Conservation (phyloP, 2,888 invertebrate genomes). For the Aromia moschata region DNA sequence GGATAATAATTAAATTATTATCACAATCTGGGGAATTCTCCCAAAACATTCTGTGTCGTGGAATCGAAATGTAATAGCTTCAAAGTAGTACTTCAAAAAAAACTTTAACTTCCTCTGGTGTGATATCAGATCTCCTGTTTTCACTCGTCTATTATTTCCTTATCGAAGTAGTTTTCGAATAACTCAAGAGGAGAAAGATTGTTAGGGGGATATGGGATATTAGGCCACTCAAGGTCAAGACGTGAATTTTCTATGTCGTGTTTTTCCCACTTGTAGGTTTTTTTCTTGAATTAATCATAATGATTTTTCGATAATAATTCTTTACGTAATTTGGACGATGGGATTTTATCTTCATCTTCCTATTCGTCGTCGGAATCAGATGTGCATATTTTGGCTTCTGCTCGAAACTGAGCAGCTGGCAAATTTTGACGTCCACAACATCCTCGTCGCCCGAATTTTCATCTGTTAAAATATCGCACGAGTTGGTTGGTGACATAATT, state of each 20-base stretch:
- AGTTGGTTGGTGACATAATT: no score
- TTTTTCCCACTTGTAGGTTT: not conserved
- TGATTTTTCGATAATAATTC: no score
- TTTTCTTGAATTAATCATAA: no score
- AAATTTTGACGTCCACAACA: not conserved
- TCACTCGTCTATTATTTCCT: slow-evolving; percentile 4
- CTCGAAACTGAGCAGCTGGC: not conserved
- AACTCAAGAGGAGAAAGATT: not conserved
- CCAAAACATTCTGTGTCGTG: slow-evolving; percentile 11
- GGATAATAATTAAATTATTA: slow-evolving; percentile 16
- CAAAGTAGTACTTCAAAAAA: slow-evolving; percentile 15
- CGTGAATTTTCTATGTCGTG: not conserved
- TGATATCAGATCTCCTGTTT: slow-evolving; percentile 11
- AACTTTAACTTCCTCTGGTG: slow-evolving; percentile 5
- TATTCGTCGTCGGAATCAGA: not conserved
- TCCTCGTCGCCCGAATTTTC: slow-evolving; percentile 9
- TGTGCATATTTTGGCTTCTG: not conserved
- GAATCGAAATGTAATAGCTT: slow-evolving; percentile 4
- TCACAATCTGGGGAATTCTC: slow-evolving; percentile 2
- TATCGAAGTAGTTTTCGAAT: slow-evolving; percentile 8
- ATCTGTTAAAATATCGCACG: slow-evolving; percentile 2
- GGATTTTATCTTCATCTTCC: slow-evolving; percentile 7
- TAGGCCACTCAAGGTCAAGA: not conserved
- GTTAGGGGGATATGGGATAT: no score
- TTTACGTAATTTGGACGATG: not conserved